phyloP scores from a whole-genome alignment of 2,113 vertebrate species.

The Eulemur macaco region DNA sequence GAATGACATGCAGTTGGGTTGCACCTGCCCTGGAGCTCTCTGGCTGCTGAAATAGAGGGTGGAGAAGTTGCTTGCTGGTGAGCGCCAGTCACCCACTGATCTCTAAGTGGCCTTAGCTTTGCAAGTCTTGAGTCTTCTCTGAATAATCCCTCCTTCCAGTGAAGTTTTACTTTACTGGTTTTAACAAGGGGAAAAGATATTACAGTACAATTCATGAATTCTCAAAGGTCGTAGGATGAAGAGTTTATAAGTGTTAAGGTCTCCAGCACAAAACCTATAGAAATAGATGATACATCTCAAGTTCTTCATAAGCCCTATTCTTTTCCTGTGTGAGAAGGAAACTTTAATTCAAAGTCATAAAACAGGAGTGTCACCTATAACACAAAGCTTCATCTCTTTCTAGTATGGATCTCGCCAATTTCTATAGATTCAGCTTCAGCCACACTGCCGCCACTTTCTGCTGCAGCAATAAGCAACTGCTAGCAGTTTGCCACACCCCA shows the following conservation, averaged over 20 bases:
- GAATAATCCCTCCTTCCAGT: neutral
- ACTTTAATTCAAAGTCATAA: neutral
- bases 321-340: neutral
- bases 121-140: neutral
- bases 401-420: neutral
- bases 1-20: fast-evolving
- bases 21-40: neutral
- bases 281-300: neutral
- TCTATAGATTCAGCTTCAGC: neutral
- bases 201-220: neutral
- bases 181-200: neutral
- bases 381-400: neutral
- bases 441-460: fast-evolving
- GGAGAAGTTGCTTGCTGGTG: neutral
- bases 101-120: neutral
- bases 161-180: neutral
- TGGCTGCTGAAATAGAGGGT: neutral
- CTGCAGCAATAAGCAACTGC: neutral
- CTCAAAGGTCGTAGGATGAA: neutral
- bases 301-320: neutral
- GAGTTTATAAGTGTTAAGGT: neutral
- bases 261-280: neutral
- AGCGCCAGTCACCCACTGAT: too few relatives aligned
- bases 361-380: neutral
- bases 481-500: fast-evolving